These are phyloP conservation scores for Abscondita cerata DNA, from an alignment of 2,888 invertebrate genomes.

Conservation along the genomic window DNA sequence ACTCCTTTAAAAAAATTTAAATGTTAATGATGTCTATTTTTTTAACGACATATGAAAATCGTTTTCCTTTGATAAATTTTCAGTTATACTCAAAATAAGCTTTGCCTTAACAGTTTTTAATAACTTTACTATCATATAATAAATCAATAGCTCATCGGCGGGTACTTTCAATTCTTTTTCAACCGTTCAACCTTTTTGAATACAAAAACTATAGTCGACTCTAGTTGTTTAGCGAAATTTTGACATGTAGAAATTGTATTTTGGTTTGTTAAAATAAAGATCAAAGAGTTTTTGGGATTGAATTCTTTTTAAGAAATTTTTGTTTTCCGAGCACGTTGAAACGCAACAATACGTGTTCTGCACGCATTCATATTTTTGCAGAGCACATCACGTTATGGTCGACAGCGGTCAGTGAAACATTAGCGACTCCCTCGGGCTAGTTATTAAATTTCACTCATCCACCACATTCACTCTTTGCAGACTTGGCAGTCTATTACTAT, in stretches of 20 bases:
- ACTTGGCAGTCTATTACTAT: slow-evolving; percentile 36
- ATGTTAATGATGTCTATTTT: slow-evolving; percentile 6
- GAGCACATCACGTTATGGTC: slow-evolving; percentile 32
- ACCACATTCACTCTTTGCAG: slow-evolving; percentile 32
- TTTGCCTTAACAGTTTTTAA: no score
- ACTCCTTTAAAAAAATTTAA: slow-evolving; percentile 4
- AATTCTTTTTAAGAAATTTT: slow-evolving; percentile 22
- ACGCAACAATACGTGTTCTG: slow-evolving; percentile 34
- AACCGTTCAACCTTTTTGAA: no score
- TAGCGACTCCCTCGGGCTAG: slow-evolving; percentile 34
- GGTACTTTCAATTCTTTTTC: no score
- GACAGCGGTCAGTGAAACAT: slow-evolving; percentile 38
- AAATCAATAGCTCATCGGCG: no score
- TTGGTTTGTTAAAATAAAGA: slow-evolving; percentile 2
- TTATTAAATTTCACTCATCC: slow-evolving; percentile 36
- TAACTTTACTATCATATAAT: no score
- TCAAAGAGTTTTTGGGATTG: slow-evolving; percentile 23
- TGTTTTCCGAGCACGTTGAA: slow-evolving; percentile 30
- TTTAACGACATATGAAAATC: neutral
- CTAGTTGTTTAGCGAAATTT: no score
- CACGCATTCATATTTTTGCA: slow-evolving; percentile 35
- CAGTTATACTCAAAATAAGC: no score
- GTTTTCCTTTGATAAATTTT: neutral
- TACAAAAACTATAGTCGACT: no score
- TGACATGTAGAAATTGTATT: neutral